Evolutionary conservation across 2,797 vertebrate species (phyloP).

Genomic region (Spinibarbus caldwelli): DNA sequence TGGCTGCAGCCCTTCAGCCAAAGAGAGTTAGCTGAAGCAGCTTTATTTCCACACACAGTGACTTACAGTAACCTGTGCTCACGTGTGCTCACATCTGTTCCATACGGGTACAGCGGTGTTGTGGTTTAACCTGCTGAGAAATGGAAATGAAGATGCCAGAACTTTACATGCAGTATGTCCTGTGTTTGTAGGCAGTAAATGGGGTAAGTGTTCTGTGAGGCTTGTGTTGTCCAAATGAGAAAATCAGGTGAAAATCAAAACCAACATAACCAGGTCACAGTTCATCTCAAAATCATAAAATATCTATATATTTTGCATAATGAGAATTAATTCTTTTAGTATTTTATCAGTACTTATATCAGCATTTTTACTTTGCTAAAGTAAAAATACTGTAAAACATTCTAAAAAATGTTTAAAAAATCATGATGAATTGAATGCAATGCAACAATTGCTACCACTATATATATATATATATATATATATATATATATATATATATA

Average conservation of each 20-base stretch:
- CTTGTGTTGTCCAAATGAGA: too few relatives aligned
- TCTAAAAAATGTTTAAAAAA: too few relatives aligned
- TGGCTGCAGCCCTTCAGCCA: constrained; percentile 85
- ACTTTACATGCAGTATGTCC: constrained; percentile 64
- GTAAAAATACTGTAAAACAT: too few relatives aligned
- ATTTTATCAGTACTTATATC: neutral
- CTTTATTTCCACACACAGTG: neutral
- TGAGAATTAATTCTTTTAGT: neutral
- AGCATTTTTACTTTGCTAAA: neutral
- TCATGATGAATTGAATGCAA: neutral
- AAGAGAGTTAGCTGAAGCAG: constrained; percentile 75
- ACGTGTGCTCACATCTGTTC: neutral
- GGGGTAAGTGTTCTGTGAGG: constrained; percentile 39
- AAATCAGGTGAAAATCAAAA: neutral
- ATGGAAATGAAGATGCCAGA: constrained; percentile 53
- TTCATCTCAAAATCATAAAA: neutral
- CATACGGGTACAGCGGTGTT: constrained; percentile 60
- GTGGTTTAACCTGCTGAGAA: constrained; percentile 65
- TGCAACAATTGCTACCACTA: too few relatives aligned
- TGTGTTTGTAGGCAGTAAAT: constrained; percentile 64
- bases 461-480: too few relatives aligned
- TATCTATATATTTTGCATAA: neutral
- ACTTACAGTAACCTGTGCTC: neutral
- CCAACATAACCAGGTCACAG: neutral
- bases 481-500: too few relatives aligned